phyloP scores from a whole-genome alignment of 2,888 invertebrate genomes.

The Catocala fraxini region DNA sequence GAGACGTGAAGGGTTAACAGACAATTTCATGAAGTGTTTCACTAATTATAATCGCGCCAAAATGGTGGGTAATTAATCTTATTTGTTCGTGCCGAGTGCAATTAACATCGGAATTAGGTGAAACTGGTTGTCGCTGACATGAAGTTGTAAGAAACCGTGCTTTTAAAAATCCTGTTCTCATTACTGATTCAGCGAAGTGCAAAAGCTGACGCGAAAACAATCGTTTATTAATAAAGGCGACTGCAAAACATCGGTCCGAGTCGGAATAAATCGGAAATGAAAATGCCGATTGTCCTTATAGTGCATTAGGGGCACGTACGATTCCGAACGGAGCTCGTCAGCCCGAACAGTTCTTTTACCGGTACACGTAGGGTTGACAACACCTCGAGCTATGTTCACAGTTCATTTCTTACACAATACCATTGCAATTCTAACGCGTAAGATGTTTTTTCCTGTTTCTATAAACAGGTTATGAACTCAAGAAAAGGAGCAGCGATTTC shows the following conservation, averaged over 20 bases:
- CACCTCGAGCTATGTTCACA: slow-evolving; percentile 8
- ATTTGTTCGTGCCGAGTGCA: slow-evolving; percentile 68
- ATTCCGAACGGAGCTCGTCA: slow-evolving; percentile 43
- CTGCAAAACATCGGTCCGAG: slow-evolving; percentile 64
- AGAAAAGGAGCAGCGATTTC: slow-evolving; percentile 3
- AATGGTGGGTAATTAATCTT: slow-evolving; percentile 71
- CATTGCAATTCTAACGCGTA: slow-evolving; percentile 15
- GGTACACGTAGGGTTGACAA: slow-evolving; percentile 42
- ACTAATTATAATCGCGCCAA: slow-evolving; percentile 67
- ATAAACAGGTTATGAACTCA: neutral
- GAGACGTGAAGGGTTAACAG: slow-evolving; percentile 33
- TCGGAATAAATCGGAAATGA: slow-evolving; percentile 66
- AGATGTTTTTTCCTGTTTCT: slow-evolving; percentile 21
- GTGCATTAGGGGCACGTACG: slow-evolving; percentile 70
- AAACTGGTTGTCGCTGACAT: slow-evolving; percentile 66
- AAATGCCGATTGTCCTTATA: slow-evolving; percentile 66
- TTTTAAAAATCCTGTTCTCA: slow-evolving; percentile 70
- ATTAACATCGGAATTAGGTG: slow-evolving; percentile 81
- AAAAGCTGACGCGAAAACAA: slow-evolving; percentile 83
- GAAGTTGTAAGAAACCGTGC: slow-evolving; percentile 64
- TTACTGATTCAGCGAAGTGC: slow-evolving; percentile 81
- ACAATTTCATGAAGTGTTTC: slow-evolving; percentile 56
- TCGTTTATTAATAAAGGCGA: slow-evolving; percentile 74
- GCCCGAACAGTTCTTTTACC: slow-evolving; percentile 51
- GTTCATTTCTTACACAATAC: slow-evolving; percentile 21